Base-by-base conservation (phyloP, 2,888 invertebrate genomes). In the Unio pictorum region DNA sequence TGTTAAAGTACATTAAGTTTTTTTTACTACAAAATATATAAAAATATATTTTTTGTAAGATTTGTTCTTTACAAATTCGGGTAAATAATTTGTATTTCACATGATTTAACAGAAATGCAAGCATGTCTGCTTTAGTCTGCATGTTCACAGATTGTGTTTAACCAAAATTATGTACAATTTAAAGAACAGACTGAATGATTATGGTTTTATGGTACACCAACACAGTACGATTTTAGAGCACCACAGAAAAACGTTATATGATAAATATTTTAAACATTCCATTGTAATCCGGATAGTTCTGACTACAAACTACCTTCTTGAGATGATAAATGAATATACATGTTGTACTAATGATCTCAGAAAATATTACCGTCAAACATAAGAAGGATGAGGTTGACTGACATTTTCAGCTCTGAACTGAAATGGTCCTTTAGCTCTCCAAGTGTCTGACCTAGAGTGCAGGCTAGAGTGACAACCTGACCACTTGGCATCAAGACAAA, bases 401-500 rank as follows among this genome's bases (percentile, higher is more conserved):
- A 82, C 82, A 89, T 86, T 73, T 89, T 89, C 26, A 89, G 80
- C 68, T 89, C 89, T 18, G 68, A 66, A 23, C 89, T 83, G 78
- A 89, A 87, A 71, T 89, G 87, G 34, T 84, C 82, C 68, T 89
- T 89, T 3, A 90, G 79, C 61, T 88, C 80, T 8, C 73, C 75
- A 45, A 89, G 70, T 3, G 89, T 86, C 72, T 89, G 87, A 20
- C 85, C 85, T n/a, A 90, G 81, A 7, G 80, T 81, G 76, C 88
- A 88, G 54, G 89, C 83, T 69, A 87, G 71, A 1, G 90, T 89
- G 4, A 87, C 86, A 17, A 89, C 86, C 67, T 89, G 89, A 55
- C 86, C 87, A 77, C 86, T 87, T 7, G 90, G 89, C 85, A 89
- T 84, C 72, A 90, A 72, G n/a, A 89, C 85, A 80, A 89, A 87